A percentile compares a stretch with the other conserved stretches of the same genome.
Conservation (phyloP, 1,140 invertebrate genomes). For the Scaptomyza pallida region DNA sequence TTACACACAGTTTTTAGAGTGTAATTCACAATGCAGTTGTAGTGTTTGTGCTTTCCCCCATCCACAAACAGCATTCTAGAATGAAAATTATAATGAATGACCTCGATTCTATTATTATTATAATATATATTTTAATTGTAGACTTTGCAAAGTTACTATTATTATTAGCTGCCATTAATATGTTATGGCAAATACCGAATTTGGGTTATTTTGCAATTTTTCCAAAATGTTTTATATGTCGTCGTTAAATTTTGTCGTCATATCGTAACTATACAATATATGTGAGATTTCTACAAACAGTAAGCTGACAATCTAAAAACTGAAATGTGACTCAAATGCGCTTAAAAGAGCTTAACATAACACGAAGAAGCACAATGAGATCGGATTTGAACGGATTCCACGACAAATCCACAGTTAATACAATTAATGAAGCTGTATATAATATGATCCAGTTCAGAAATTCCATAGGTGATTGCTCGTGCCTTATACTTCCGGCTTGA, state of each 20-base stretch:
- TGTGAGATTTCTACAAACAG: background rate
- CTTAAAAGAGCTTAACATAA: background rate
- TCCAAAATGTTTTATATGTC: too few relatives aligned
- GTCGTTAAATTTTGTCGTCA: too few relatives aligned
- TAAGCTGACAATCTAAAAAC: too few relatives aligned
- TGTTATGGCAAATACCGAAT: too few relatives aligned
- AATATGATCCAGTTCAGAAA: slow-evolving; percentile 4
- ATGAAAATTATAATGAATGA: slow-evolving; percentile 30
- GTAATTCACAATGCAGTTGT: slow-evolving; percentile 16
- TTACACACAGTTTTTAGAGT: too few relatives aligned
- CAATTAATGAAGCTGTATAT: slow-evolving; percentile 12
- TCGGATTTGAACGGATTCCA: slow-evolving; percentile 48
- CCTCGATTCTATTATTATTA: background rate
- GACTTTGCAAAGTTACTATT: too few relatives aligned
- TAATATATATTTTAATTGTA: slow-evolving; percentile 15
- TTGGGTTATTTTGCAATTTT: too few relatives aligned
- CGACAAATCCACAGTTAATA: background rate
- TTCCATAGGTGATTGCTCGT: background rate
- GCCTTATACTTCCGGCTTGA: slow-evolving; percentile 2
- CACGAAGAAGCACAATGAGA: slow-evolving; percentile 25
- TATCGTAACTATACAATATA: background rate
- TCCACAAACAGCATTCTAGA: background rate
- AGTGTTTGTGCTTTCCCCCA: slow-evolving; percentile 38
- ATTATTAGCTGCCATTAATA: too few relatives aligned
- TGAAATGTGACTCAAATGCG: slow-evolving; percentile 47